Base-by-base conservation (phyloP, 2,888 invertebrate species). In the Lysandra coridon region DNA sequence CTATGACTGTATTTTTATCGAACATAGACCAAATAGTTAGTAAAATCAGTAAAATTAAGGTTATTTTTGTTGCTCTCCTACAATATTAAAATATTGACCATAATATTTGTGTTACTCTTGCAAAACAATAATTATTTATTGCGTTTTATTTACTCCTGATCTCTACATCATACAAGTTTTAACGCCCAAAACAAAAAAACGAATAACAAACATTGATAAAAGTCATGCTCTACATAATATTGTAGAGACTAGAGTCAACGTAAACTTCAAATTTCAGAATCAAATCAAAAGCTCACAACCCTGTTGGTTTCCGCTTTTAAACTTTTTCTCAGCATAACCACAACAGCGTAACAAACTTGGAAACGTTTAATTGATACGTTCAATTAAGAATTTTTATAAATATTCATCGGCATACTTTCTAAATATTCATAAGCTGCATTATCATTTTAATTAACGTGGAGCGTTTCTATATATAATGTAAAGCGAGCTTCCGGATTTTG, bases 401-500 rank as follows among this genome's bases (percentile, higher is more conserved):
- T 69, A 69, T 69, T 69, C 30, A 33, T 69, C 64, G 12, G 12
- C 4, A 33, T 37, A 33, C 69, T 69, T 69, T 69, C 33, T 69
- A 69, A 69, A 69, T 69, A 69, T 69, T 69, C 69, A 69, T 37
- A 17, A 12, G 74, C 49, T 75, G 44, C 30, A 75, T 49, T 64
- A 12, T 64, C 23, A 30, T 64, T 64, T 69, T 69, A 69, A 69
- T 69, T 33, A 69, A 69, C 69, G 69, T 69, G 33, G 75, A 40
- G 44, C 49, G 30, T 74, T 44, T 44, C 23, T 44, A 49, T 49
- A 49, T 49, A 23, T 75, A 74, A n/a, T 79, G 79, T 79, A 74
- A 40, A 60, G 79, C 73, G 75, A 79, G 79, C 79, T 79, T 79
- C 79, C 79, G 79, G 62, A 75, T 79, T 75, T 60, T 62, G 79